Evolutionary conservation across 2,888 invertebrate species (phyloP).

Genomic region (Noctua pronuba): DNA sequence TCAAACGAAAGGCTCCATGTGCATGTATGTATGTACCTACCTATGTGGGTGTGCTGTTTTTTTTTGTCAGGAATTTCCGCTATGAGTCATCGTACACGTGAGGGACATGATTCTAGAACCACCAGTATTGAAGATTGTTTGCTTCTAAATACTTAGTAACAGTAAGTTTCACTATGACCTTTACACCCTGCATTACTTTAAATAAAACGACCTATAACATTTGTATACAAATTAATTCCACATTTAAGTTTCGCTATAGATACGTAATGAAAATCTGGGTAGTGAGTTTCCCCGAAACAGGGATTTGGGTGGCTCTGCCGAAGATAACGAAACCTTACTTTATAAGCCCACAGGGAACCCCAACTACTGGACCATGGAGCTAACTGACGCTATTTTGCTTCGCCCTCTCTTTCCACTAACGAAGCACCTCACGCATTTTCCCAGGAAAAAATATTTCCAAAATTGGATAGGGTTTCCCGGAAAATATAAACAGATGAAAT

Average conservation of each 20-base stretch:
- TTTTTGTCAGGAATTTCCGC: not conserved
- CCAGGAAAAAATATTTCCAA: slow-evolving; percentile 41
- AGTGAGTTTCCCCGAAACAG: slow-evolving; percentile 36
- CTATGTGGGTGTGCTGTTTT: not conserved
- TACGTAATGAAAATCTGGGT: slow-evolving; percentile 49
- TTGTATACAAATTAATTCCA: not conserved
- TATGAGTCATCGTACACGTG: not conserved
- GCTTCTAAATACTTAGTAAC: no score
- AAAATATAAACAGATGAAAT: slow-evolving; percentile 47
- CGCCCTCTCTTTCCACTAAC: slow-evolving; percentile 49
- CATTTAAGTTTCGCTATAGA: slow-evolving; percentile 30
- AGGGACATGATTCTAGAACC: not conserved
- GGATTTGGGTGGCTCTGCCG: slow-evolving; percentile 39
- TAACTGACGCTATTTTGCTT: slow-evolving; percentile 57
- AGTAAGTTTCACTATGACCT: no score
- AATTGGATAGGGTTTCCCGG: slow-evolving; percentile 24
- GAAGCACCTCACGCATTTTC: slow-evolving; percentile 38
- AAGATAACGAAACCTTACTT: slow-evolving; percentile 65
- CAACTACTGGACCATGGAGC: slow-evolving; percentile 59
- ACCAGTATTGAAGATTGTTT: not conserved
- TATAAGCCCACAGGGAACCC: slow-evolving; percentile 63
- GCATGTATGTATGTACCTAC: not conserved
- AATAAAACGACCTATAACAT: not conserved
- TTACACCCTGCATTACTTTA: not conserved
- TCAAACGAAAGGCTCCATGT: not conserved